These are phyloP conservation scores for Cotesia vestalis DNA, from an alignment of 1,140 invertebrate species.

Conservation along the genomic window DNA sequence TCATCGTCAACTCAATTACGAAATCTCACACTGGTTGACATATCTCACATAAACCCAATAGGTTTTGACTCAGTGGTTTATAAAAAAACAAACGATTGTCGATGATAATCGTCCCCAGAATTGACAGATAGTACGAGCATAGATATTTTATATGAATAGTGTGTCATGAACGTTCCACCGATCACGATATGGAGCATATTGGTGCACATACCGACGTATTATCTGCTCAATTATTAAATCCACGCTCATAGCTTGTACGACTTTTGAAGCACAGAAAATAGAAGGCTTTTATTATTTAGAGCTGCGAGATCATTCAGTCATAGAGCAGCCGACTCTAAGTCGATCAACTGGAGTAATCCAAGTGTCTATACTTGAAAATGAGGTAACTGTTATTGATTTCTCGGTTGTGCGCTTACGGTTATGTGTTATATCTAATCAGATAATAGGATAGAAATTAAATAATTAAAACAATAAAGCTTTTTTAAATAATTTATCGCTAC, in stretches of 20 bases:
- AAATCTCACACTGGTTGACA: constrained; percentile 14
- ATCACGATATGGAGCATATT: no score
- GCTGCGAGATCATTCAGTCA: no score
- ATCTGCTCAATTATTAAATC: no score
- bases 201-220: no score
- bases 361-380: neutral
- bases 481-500: no score
- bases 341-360: no score
- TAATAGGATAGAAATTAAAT: neutral
- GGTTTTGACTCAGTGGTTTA: neutral
- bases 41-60: neutral
- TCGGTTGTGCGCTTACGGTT: neutral
- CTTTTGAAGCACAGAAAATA: no score
- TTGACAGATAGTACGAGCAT: neutral
- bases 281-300: no score
- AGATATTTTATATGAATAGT: neutral
- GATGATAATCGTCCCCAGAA: neutral
- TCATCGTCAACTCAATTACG: constrained; percentile 32
- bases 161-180: neutral
- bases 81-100: neutral
- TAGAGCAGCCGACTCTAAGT: no score
- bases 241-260: no score
- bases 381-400: constrained; percentile 18
- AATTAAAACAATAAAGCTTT: no score
- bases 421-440: neutral